Evolutionary conservation across 2,888 invertebrate species (phyloP), one percentile per base, ranked within the genome.

Genomic region (Drosophila yooni): DNA sequence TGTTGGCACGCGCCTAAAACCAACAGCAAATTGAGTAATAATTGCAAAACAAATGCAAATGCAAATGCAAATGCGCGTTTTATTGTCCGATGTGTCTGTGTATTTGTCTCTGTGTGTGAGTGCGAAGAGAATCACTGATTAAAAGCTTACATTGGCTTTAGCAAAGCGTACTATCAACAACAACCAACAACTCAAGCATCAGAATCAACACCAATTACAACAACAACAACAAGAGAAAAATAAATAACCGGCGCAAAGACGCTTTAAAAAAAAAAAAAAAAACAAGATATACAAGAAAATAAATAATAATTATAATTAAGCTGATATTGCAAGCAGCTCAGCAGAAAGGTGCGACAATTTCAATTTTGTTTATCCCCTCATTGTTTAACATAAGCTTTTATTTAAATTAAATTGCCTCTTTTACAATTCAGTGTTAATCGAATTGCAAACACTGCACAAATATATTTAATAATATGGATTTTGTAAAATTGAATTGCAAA

Each of bases 291-390:
- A 65, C 58, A 76, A 79, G 63, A 58, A 67, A 56, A 56, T 56
- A 68, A 60, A 56, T 13, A 75, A 67, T 67, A 77, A 34, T 66
- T 70, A 67, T 67, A 77, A 34, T 66, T 70, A 56, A 51, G 79
- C 82, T 74, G 79, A 68, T 63, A 74, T 65, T 70, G 62, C 31
- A 60, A 66, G 63, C 68, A 78, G 82, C 82, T 80, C 79, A 74
- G 80, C 83, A 31, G 56, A 80, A 90, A 85, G 89, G 81, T 90
- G 85, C 90, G 88, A 66, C 38, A 70, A 53, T 76, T 64, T 67
- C 52, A 29, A 62, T 48, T 59, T 72, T 57, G 58, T 59, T 78
- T 77, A 63, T 63, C 15, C 15, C 46, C 29, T 36, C 21, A 29
- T 54, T 69, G 46, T 54, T 69, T 38, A 67, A 67, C 53, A 65